These are phyloP conservation scores for Tortrix viridana DNA, from an alignment of 2,888 invertebrate genomes.

Conservation along the genomic window DNA sequence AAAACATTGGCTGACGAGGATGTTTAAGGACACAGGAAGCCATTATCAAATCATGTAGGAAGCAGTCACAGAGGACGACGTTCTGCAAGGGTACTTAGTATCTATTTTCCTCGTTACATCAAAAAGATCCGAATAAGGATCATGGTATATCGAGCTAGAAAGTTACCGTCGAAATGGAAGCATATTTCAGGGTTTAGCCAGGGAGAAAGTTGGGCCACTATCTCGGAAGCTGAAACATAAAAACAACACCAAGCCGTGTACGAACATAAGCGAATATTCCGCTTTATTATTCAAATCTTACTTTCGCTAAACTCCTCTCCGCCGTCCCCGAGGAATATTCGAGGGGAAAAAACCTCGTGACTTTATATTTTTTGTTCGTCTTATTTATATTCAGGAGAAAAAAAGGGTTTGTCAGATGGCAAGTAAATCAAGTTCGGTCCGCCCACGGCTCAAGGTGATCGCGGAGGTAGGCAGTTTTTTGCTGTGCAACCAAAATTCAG, in stretches of 20 bases:
- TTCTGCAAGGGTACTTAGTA: constrained; percentile 47
- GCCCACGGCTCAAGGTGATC: constrained; percentile 79
- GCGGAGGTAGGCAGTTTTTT: constrained; percentile 70
- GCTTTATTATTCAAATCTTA: constrained; percentile 76
- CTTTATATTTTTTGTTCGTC: constrained; percentile 71
- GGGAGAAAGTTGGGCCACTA: constrained; percentile 56
- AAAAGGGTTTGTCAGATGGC: constrained; percentile 81
- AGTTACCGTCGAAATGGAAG: constrained; percentile 47
- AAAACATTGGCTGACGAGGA: constrained; percentile 72
- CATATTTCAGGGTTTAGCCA: constrained; percentile 54
- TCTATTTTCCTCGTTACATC: constrained; percentile 50
- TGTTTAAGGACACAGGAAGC: constrained; percentile 77
- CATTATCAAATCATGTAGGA: constrained; percentile 80
- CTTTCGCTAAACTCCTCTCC: constrained; percentile 71
- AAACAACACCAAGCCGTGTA: constrained; percentile 60
- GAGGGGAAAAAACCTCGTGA: constrained; percentile 66
- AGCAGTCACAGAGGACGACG: constrained; percentile 60
- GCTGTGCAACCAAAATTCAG: constrained; percentile 46
- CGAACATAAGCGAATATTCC: constrained; percentile 68
- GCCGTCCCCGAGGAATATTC: constrained; percentile 62
- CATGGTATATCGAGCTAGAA: constrained; percentile 31
- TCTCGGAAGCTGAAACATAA: constrained; percentile 54
- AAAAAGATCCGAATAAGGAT: constrained; percentile 41
- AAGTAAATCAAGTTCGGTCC: constrained; percentile 79
- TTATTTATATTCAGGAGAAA: constrained; percentile 82